Evolutionary conservation across 35 echinoderm and acorn worm species (phyloP), one percentile per base, ranked within the genome.

Genomic region (Apostichopus parvimensis): DNA sequence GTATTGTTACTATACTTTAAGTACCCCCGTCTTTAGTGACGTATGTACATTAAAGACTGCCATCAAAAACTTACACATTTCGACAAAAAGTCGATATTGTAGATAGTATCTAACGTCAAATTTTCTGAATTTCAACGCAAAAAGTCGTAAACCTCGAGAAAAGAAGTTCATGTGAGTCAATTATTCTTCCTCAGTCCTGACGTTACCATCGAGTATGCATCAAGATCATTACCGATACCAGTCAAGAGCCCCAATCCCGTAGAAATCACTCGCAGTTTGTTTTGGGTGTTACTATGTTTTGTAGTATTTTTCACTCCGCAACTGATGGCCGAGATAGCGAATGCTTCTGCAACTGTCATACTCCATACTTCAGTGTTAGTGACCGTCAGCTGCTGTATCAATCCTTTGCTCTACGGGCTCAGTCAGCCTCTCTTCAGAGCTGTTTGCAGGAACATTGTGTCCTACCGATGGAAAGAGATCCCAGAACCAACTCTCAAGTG

Each of bases 291-390:
- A 18, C 11, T 75, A 18, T 18, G 71, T 22, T 75, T 7, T 18
- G 17, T 75, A 22, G 22, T 80, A 45, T 80, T 45, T 56, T 80
- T 80, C 9, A 56, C 23, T 2, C 79, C 79, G 13, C 13, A 53
- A 15, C 11, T 80, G 12, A 56, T 56, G 3, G 79, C 79, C 13
- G 7, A 80, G 79, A 53, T 80, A 45, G 8, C 22, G 18, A 5
- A 56, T 80, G 79, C 79, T 80, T 53, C 26, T 17, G 79, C 28
- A 8, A 52, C 12, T 6, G 53, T 83, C 9, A 83, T 83, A 18
- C 80, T 83, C 52, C 80, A 83, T 83, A 83, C 80, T 8, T 83
- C 80, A 54, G 21, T 83, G 9, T 83, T 83, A 4, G 45, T 83
- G 5, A 56, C 80, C 4, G 20, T 55, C 80, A 83, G 56, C 54